A percentile compares a stretch with the other conserved stretches of the same genome.
Evolutionary conservation across 64 coral and sea anemone species (phyloP).

Genomic region (Porites australiensis): DNA sequence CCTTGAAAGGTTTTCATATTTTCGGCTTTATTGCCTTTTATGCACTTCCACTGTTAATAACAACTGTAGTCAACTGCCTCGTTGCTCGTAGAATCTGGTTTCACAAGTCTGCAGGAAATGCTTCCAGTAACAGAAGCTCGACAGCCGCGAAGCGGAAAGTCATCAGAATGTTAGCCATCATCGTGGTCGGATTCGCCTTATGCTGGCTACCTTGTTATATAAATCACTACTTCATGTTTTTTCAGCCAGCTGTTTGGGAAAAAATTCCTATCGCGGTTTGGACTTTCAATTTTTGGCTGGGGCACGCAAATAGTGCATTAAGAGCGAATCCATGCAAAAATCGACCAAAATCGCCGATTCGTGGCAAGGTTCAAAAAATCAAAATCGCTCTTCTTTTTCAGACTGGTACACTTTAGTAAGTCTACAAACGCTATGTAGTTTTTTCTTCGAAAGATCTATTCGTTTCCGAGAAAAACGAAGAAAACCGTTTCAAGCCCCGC

Average conservation of each 20-base stretch:
- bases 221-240: constrained; percentile 62
- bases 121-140: neutral
- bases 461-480: too few species aligned
- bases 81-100: constrained; percentile 59
- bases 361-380: too few species aligned
- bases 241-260: neutral
- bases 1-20: constrained; percentile 43
- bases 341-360: too few species aligned
- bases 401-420: too few species aligned
- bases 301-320: constrained; percentile 26
- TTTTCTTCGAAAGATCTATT: too few species aligned
- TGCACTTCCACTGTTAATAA: constrained; percentile 39
- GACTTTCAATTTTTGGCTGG: neutral
- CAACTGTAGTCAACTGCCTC: constrained; percentile 34
- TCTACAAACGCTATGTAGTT: too few species aligned
- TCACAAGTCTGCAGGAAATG: constrained; percentile 39
- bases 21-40: constrained; percentile 50
- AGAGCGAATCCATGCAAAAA: too few species aligned
- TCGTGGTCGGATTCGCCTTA: constrained; percentile 63
- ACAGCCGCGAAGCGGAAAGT: constrained; percentile 49
- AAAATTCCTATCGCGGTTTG: neutral
- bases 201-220: constrained; percentile 64
- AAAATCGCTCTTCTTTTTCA: too few species aligned
- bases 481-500: too few species aligned
- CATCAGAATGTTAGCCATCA: constrained; percentile 61